Percentiles rank a stretch among this genome's conserved stretches.
Conservation (phyloP, 1,140 invertebrate genomes). For the Pseudachorutes palmiensis region DNA sequence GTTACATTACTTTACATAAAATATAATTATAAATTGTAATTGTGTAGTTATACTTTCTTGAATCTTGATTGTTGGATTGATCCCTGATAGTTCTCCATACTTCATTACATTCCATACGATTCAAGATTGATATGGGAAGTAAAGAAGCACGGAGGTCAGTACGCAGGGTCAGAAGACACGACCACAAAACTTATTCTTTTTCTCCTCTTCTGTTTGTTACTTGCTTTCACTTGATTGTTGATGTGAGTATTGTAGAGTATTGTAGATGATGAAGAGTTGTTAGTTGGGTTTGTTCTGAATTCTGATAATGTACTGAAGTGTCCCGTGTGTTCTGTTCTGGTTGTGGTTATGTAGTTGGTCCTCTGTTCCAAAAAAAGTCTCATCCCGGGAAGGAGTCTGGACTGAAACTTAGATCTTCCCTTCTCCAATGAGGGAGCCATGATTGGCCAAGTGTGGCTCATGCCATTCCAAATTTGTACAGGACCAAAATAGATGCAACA, state of each 20-base stretch:
- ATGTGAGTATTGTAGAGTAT: too few relatives aligned
- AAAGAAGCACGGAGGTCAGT: constrained; percentile 82
- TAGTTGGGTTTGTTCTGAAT: too few relatives aligned
- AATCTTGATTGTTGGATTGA: constrained; percentile 15
- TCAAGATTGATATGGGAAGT: constrained; percentile 76
- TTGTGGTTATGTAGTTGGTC: background rate
- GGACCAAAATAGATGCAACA: constrained; percentile 38
- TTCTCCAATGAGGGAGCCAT: constrained; percentile 32
- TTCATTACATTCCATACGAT: constrained; percentile 95
- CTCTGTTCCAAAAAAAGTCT: background rate
- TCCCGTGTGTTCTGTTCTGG: too few relatives aligned
- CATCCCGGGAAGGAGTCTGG: background rate
- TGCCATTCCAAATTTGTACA: constrained; percentile 40
- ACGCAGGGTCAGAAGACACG: constrained; percentile 5
- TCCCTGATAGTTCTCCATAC: constrained; percentile 38
- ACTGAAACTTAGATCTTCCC: too few relatives aligned
- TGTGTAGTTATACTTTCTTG: constrained; percentile 7
- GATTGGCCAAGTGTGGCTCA: constrained; percentile 39
- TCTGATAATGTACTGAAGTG: too few relatives aligned
- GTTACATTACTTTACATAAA: too few relatives aligned
- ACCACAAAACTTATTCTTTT: too few relatives aligned
- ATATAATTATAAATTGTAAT: too few relatives aligned
- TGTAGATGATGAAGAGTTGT: too few relatives aligned
- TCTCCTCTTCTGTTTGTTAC: too few relatives aligned
- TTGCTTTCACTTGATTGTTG: too few relatives aligned